Conservation (phyloP, 2,888 invertebrate genomes). For the Miltochrista miniata region DNA sequence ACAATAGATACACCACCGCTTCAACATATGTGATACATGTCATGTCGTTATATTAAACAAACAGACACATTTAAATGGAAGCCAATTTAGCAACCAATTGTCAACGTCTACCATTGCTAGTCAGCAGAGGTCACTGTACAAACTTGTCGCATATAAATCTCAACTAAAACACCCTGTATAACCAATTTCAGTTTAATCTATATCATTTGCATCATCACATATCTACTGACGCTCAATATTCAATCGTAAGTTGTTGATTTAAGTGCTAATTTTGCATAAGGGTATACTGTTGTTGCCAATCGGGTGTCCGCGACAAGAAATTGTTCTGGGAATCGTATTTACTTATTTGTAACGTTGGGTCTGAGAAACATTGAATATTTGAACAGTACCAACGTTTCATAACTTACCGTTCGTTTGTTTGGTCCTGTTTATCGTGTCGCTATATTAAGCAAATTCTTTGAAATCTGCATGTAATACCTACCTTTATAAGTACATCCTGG, state of each 20-base stretch:
- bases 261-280: constrained; percentile 54
- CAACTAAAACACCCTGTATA: constrained; percentile 63
- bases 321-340: constrained; percentile 65
- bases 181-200: constrained; percentile 73
- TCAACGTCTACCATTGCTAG: constrained; percentile 50
- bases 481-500: too few relatives aligned
- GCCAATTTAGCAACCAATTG: constrained; percentile 74
- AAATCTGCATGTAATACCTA: too few relatives aligned
- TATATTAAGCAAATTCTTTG: too few relatives aligned
- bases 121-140: constrained; percentile 49
- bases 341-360: constrained; percentile 57
- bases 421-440: constrained; percentile 7
- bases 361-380: constrained; percentile 66
- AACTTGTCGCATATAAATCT: constrained; percentile 70
- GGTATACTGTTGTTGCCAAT: constrained; percentile 49
- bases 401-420: constrained; percentile 16
- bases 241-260: constrained; percentile 47
- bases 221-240: constrained; percentile 19
- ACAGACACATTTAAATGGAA: constrained; percentile 66
- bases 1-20: constrained; percentile 6
- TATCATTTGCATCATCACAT: constrained; percentile 41
- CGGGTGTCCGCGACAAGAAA: constrained; percentile 60
- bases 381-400: constrained; percentile 44
- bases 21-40: background rate
- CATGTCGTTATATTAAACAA: constrained; percentile 53